Conservation (phyloP, 2,888 invertebrate genomes). For the Lepidocyrtinus sp. region DNA sequence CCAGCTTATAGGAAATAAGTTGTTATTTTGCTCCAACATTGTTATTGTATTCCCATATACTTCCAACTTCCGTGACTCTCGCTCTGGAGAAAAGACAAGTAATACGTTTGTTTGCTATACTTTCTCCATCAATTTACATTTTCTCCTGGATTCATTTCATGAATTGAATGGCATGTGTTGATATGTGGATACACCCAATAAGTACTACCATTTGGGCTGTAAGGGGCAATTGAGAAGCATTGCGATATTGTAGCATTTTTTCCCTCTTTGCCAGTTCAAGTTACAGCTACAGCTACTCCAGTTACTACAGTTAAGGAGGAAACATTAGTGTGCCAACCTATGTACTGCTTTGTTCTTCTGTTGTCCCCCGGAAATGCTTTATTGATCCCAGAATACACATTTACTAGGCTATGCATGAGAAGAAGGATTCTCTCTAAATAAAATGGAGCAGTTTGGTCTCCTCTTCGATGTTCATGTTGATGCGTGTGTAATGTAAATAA, state of each 20-base stretch:
- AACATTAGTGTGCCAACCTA: conserved; percentile 18
- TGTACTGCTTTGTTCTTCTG: not conserved
- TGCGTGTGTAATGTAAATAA: too few relatives aligned
- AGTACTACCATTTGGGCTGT: not conserved
- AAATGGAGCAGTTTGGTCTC: too few relatives aligned
- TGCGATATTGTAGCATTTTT: not conserved
- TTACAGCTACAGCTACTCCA: not conserved
- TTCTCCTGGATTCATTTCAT: conserved; percentile 1
- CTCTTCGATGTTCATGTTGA: too few relatives aligned
- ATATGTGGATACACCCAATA: not conserved
- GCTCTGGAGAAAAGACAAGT: conserved; percentile 14
- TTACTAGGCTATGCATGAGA: too few relatives aligned
- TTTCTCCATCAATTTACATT: conserved; percentile 4
- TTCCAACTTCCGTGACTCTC: too few relatives aligned
- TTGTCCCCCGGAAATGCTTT: conserved; percentile 54
- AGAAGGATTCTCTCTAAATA: too few relatives aligned
- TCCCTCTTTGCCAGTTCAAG: not conserved
- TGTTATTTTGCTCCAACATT: conserved; percentile 23
- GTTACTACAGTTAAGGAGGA: not conserved
- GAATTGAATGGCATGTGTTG: not conserved
- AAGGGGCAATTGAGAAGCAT: conserved; percentile 6
- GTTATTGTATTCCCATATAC: too few relatives aligned
- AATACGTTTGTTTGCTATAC: not conserved
- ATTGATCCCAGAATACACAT: conserved; percentile 57
- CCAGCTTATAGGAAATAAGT: conserved; percentile 26